Evolutionary conservation across 2,888 invertebrate genomes (phyloP).

Genomic region (Cheilosia vernalis): DNA sequence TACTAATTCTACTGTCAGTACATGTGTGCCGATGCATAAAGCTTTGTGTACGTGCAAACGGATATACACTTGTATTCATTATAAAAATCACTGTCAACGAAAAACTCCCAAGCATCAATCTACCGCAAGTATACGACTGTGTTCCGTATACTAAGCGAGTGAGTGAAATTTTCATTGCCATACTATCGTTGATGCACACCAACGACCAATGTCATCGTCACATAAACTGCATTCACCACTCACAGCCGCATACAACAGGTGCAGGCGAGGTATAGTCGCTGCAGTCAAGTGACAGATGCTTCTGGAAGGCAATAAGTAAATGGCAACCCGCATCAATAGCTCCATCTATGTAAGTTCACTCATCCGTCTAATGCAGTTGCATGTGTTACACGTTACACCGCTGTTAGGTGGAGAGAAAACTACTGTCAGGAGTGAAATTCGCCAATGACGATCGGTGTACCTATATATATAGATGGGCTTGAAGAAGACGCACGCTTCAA

Average conservation of each 20-base stretch:
- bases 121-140: not conserved
- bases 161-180: slow-evolving; percentile 70
- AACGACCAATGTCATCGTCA: slow-evolving; percentile 33
- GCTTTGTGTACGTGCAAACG: not conserved
- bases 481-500: slow-evolving; percentile 21
- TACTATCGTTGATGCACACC: slow-evolving; percentile 22
- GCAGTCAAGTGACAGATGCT: slow-evolving; percentile 44
- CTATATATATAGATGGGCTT: slow-evolving; percentile 6
- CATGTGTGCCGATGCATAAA: slow-evolving; percentile 25
- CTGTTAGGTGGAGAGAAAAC: slow-evolving; percentile 36
- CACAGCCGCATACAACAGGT: slow-evolving; percentile 50
- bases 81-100: slow-evolving; percentile 58
- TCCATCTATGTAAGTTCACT: slow-evolving; percentile 58
- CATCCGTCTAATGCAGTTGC: slow-evolving; percentile 30
- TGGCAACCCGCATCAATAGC: slow-evolving; percentile 38
- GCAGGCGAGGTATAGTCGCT: slow-evolving; percentile 17
- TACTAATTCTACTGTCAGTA: not conserved
- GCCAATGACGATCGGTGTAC: slow-evolving; percentile 2
- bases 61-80: slow-evolving; percentile 32
- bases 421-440: slow-evolving; percentile 62
- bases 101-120: slow-evolving; percentile 64
- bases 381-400: slow-evolving; percentile 4
- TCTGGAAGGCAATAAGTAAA: slow-evolving; percentile 52
- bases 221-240: slow-evolving; percentile 37
- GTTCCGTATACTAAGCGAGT: not conserved